phyloP scores from a whole-genome alignment of 2,113 vertebrate species.

The Lycaon pictus region DNA sequence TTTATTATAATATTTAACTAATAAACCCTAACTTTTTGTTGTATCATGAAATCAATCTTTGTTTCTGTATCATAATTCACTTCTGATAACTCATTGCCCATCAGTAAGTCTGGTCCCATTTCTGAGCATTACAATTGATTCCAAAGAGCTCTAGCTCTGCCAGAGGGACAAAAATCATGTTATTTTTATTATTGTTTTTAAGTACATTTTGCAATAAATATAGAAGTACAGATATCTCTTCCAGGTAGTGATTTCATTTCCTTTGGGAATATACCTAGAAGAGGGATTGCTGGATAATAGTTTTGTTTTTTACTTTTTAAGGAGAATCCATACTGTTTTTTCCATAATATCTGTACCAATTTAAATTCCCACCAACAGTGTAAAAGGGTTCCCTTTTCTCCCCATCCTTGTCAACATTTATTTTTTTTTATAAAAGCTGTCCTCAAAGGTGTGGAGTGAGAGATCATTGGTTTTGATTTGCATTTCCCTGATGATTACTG shows the following conservation, averaged over 20 bases:
- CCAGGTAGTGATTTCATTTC: background rate
- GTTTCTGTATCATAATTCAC: background rate
- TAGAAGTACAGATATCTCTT: background rate
- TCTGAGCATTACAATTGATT: background rate
- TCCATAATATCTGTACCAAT: background rate
- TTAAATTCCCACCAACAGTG: background rate
- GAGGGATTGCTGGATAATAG: background rate
- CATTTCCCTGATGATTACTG: background rate
- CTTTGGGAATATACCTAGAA: background rate
- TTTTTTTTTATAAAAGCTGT: background rate
- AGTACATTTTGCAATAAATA: background rate
- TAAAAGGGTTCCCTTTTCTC: background rate
- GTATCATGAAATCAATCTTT: constrained; percentile 17
- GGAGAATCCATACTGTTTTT: background rate
- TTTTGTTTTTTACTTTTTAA: background rate
- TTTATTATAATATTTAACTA: constrained; percentile 22
- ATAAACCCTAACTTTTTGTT: background rate
- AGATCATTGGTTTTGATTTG: background rate
- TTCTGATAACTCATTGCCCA: background rate
- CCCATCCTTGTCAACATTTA: background rate
- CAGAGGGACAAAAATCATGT: background rate
- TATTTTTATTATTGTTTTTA: background rate
- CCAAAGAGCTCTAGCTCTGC: background rate
- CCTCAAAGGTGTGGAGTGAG: background rate
- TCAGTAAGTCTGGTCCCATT: background rate